Evolutionary conservation across 2,888 invertebrate genomes (phyloP), one percentile per base, ranked within the genome.

Genomic region (Emmelina monodactyla): DNA sequence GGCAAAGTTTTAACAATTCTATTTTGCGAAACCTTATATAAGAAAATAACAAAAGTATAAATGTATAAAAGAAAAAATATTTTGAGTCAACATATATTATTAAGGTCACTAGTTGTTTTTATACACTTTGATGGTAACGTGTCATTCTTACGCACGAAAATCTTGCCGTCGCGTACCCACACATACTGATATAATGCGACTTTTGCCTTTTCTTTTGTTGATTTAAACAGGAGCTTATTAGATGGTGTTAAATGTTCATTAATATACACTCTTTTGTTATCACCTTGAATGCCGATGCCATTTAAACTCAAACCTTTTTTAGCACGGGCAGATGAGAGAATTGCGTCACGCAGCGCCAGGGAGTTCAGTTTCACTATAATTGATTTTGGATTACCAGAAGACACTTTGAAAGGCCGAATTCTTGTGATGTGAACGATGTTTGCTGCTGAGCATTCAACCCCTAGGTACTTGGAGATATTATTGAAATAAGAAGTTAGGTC

Each of bases 261-360:
- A n/a, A n/a, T n/a, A n/a, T n/a, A n/a, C n/a, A n/a, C n/a, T 30
- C 14, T 30, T 30, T 19, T 13, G 19, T 13, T 22, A n/a, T 22
- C 15, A 22, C 22, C 32, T 2, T 30, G 22, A 14, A 35, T 14
- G 11, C 30, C 31, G 10, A 35, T 13, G n/a, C 28, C 33, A 14
- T n/a, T 10, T 6, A 16, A 14, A 14, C n/a, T n/a, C 6, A 33
- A 11, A 7, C 28, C 28, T 14, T 28, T 33, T 14, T 33, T 33
- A 9, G 14, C 16, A 10, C 33, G 13, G 3, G 28, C 16, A 2
- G 22, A 25, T 9, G 28, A 33, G 10, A 33, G 10, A 14, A 33
- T 33, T 2, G 33, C 11, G 12, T 33, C 33, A 13, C 14, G 12
- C 14, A 30, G 12, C 7, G 4, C 6, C 12, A 6, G 30, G 14